Evolutionary conservation across 2,113 vertebrate species (phyloP), one percentile per base, ranked within the genome.

Genomic region (Dunckerocampus dactyliophorus): DNA sequence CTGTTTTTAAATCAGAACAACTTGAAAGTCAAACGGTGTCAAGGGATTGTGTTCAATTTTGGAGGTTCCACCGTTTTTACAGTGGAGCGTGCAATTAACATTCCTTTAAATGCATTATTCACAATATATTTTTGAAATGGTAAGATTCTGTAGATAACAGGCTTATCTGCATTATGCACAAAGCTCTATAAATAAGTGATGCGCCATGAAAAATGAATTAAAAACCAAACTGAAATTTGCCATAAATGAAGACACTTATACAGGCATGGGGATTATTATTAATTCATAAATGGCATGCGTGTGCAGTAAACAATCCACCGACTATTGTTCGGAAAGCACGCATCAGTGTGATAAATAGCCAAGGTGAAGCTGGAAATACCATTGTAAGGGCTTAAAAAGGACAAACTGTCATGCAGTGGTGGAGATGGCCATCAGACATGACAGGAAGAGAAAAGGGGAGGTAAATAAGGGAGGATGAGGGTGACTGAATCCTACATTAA

Each of bases 401-500:
- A 63, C 52, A 56, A 75, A 76, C 58, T 75, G 68, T 74, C 71
- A 75, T 56, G 56, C 59, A 20, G 67, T 54, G 57, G 59, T 63
- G 66, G 13, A 71, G 63, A 78, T 37, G 69, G 65, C 24, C 53
- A 78, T 78, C 56, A 80, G 59, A 78, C 55, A 65, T 72, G 75
- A 72, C 65, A 76, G 71, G 24, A 19, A 43, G 62, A 67, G 56
- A 20, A 28, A 59, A 65, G 56, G 76, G 50, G 12, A 28, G 10
- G 1, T 45, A 50, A 46, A 45, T 42, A 47, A 21, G 50, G 34
- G 6, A 15, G 14, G 43, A 5, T 31, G 62, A 48, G 34, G 51
- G 73, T 34, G 31, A 34, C 6, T 34, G 31, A 34, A 34, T 34
- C 31, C 31, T 34, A 5, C 3, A 34, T 34, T 34, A 37, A 81